These are phyloP conservation scores for Chaetogeoica ovagalla DNA, from an alignment of 2,888 invertebrate species.

Conservation along the genomic window DNA sequence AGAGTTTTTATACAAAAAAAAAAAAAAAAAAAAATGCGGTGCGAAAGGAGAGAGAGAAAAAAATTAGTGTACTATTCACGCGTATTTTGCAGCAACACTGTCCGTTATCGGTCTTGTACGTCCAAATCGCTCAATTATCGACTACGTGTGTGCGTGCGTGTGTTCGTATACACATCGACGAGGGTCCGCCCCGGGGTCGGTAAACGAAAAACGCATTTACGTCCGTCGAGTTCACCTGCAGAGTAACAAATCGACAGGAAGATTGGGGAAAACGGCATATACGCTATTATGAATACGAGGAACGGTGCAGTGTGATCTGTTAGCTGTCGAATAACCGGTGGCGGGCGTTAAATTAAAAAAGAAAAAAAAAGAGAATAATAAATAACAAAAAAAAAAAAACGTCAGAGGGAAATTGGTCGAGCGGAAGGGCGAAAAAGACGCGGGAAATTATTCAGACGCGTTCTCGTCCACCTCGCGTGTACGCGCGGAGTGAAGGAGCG, in stretches of 20 bases:
- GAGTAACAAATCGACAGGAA: conserved; percentile 44
- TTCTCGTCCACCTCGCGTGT: background rate
- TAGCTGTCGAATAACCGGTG: conserved; percentile 51
- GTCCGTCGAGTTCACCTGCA: conserved; percentile 37
- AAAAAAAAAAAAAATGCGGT: background rate
- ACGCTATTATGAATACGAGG: conserved; percentile 35
- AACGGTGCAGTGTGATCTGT: conserved; percentile 33
- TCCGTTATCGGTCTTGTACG: background rate
- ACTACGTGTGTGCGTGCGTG: background rate
- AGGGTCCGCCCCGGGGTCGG: background rate
- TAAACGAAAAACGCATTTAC: conserved; percentile 18
- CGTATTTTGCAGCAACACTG: background rate
- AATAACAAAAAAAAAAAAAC: conserved; percentile 1
- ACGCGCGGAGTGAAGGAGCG: background rate
- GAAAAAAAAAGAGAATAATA: conserved; percentile 1
- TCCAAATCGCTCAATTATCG: conserved; percentile 45
- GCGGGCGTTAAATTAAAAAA: conserved; percentile 46
- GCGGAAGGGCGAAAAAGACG: background rate
- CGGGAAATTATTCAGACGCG: conserved; percentile 42
- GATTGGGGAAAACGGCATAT: conserved; percentile 16
- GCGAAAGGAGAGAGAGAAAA: background rate
- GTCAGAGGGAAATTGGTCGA: conserved; percentile 29
- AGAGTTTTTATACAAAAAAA: background rate
- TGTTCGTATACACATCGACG: too few species aligned
- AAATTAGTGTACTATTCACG: conserved; percentile 15